Conservation (phyloP, 2,113 vertebrate species). For the Varanus salvator region DNA sequence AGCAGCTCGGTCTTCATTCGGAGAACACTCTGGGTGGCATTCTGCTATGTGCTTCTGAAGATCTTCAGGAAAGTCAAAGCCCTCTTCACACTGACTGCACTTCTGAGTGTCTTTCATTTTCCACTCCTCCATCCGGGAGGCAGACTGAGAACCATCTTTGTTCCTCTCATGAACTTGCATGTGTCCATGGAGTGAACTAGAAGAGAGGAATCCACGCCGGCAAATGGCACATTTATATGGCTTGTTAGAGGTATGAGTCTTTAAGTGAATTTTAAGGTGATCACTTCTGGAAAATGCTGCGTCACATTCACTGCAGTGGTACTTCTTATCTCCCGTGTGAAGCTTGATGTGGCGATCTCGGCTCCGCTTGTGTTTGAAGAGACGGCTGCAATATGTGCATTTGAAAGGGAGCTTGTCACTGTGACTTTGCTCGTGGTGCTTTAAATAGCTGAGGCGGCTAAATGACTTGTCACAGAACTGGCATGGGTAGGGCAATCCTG, state of each 20-base stretch:
- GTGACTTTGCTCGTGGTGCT: conserved; percentile 98
- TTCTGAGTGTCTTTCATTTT: conserved; percentile 96
- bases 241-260: conserved; percentile 98
- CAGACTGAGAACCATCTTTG: conserved; percentile 86
- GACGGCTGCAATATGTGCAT: conserved; percentile 95
- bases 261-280: conserved; percentile 98
- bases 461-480: conserved; percentile 99
- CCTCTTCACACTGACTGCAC: conserved; percentile 97
- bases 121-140: conserved; percentile 91
- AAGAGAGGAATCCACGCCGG: conserved; percentile 93
- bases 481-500: conserved; percentile 94
- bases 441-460: conserved; percentile 97
- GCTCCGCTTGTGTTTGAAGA: conserved; percentile 99
- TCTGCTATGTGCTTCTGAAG: conserved; percentile 96
- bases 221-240: conserved; percentile 99
- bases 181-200: conserved; percentile 95
- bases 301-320: conserved; percentile 96
- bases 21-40: conserved; percentile 96
- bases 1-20: conserved; percentile 89
- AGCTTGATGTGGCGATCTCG: conserved; percentile 97
- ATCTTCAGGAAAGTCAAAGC: conserved; percentile 96
- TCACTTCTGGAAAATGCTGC: conserved; percentile 97
- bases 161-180: conserved; percentile 98
- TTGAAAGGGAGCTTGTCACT: conserved; percentile 97
- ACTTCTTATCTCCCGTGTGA: conserved; percentile 97